Conservation (phyloP, 2,888 invertebrate species). For the Sylvicola cinctus region DNA sequence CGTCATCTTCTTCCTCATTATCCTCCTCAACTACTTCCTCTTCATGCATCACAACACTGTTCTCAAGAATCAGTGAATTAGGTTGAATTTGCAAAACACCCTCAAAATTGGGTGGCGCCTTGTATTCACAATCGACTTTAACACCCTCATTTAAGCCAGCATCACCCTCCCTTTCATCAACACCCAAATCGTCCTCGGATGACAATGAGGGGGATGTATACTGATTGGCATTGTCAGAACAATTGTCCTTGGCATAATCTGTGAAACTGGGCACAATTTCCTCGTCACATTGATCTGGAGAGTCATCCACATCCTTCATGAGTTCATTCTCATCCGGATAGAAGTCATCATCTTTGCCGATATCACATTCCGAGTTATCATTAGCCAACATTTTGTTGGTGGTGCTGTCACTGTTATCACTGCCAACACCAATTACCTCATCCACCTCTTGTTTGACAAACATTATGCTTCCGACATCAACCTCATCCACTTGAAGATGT, state of each 20-base stretch:
- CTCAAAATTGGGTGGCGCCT: slow-evolving; percentile 5
- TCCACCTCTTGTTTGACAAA: no score
- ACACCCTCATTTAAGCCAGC: slow-evolving; percentile 3
- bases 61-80: slow-evolving; percentile 9
- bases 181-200: slow-evolving; percentile 1
- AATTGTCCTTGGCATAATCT: slow-evolving; percentile 3
- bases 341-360: no score
- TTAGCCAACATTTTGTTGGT: no score
- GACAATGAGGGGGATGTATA: no score
- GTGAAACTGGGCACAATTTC: not conserved
- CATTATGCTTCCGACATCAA: no score
- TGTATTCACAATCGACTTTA: slow-evolving; percentile 5
- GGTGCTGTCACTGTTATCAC: no score
- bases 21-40: not conserved
- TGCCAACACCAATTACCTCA: no score
- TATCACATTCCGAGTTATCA: no score
- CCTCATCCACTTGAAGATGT: no score
- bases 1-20: not conserved
- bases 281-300: no score
- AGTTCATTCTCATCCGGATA: no score
- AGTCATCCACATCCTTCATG: no score
- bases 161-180: not conserved
- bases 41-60: not conserved
- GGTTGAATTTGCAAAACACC: slow-evolving; percentile 10
- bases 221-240: slow-evolving; percentile 1